Conservation (phyloP, 2,797 vertebrate genomes). For the Rachycentron canadum region DNA sequence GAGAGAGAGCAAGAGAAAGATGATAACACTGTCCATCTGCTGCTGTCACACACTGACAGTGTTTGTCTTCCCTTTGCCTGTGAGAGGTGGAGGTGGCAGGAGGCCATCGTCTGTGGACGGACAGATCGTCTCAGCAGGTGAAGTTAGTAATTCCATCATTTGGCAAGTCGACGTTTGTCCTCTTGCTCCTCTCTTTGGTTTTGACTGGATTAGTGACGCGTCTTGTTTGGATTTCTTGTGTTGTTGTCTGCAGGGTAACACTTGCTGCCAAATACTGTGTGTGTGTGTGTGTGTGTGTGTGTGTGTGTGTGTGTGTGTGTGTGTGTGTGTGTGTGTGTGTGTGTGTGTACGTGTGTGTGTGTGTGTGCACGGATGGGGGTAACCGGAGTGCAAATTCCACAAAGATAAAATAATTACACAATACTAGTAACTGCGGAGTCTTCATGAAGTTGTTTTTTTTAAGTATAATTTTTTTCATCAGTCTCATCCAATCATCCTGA, state of each 20-base stretch:
- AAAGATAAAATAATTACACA: no score
- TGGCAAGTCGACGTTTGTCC: not conserved
- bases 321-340: not conserved
- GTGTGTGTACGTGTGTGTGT: not conserved
- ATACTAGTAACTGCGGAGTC: no score
- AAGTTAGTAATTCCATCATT: not conserved
- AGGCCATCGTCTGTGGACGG: not conserved
- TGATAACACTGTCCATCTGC: not conserved
- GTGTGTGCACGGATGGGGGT: no score
- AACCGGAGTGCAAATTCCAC: no score
- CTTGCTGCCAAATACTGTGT: not conserved
- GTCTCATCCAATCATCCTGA: no score
- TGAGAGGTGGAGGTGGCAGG: not conserved
- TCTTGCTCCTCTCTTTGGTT: constrained; percentile 13
- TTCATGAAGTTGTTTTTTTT: no score
- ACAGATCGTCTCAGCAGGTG: not conserved
- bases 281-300: no score
- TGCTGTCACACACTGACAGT: not conserved
- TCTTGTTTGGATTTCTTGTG: not conserved
- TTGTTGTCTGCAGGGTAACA: not conserved
- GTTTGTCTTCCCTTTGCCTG: not conserved
- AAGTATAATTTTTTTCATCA: no score
- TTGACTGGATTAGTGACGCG: constrained; percentile 16
- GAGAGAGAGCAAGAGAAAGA: not conserved
- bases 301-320: no score